Base-by-base conservation (phyloP, 2,888 invertebrate species). In the Antheraea assamensis region DNA sequence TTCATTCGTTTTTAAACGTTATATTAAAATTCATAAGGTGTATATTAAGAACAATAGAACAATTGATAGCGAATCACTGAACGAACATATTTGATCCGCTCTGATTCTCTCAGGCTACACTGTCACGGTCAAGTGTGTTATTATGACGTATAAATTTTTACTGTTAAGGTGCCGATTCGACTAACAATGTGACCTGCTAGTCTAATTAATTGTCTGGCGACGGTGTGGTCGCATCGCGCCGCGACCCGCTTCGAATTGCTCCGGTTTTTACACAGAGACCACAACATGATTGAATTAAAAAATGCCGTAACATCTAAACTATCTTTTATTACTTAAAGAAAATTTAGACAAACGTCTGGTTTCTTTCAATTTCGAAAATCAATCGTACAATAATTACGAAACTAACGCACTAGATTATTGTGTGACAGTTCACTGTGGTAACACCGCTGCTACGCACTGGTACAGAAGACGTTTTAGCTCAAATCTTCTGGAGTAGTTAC, bases 81-180 rank as follows among this genome's bases (percentile, higher is more conserved):
- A 74, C 58, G 73, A 66, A 74, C 71, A 74, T 71, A 71, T 74
- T 71, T 71, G 73, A 31, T 52, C 24, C 73, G 73, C 64, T 74
- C 73, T 74, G 73, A 71, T 74, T 74, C 64, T 31, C 73, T 42
- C 70, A n/a, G 42, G 70, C 42, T 35, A 68, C 70, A 73, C 58
- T 58, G 73, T 73, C 73, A 73, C 73, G 73, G 73, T 73, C 73
- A 73, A 70, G 70, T 27, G 70, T 70, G 42, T 68, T 35, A 8
- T n/a, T 35, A 68, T 68, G 68, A 68, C 35, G 35, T 68, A 21
- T 35, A n/a, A 3, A n/a, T 31, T 68, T 68, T 68, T 68, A 68
- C 68, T 68, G 68, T 68, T 15, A 73, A 72, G 31, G 17, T 64
- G 52, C 21, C 19, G 2, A 64, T 61, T 61, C 21, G 31, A 35